Evolutionary conservation across 2,888 invertebrate genomes (phyloP).

Genomic region (Chrysotoxum bicinctum): DNA sequence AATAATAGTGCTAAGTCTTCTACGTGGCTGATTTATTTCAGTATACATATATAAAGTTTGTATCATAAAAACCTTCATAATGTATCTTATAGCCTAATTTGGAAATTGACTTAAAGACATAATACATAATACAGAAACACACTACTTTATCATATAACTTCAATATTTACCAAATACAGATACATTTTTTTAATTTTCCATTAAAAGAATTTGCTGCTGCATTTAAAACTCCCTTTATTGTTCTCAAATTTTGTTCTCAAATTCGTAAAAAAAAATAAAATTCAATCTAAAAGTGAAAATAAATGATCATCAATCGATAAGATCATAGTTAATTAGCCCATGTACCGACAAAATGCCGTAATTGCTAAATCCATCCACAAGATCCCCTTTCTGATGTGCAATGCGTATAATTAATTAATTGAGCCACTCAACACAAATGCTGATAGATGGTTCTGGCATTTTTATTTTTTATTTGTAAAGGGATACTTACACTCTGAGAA

Average conservation of each 20-base stretch:
- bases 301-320: constrained; percentile 65
- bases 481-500: not conserved
- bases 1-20: no score
- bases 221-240: not conserved
- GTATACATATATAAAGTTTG: no score
- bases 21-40: no score
- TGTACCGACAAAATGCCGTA: constrained; percentile 47
- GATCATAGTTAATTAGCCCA: constrained; percentile 66
- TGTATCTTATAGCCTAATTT: no score
- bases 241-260: not conserved
- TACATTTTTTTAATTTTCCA: constrained; percentile 26
- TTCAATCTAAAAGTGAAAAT: constrained; percentile 18
- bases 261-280: not conserved
- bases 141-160: no score
- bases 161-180: not conserved
- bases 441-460: not conserved
- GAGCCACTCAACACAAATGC: constrained; percentile 49
- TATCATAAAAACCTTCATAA: no score
- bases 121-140: no score
- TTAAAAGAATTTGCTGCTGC: constrained; percentile 23
- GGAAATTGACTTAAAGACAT: no score
- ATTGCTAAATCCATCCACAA: constrained; percentile 60
- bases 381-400: constrained; percentile 34
- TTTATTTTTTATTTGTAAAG: not conserved
- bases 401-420: constrained; percentile 67